A percentile compares a stretch with the other conserved stretches of the same genome.
These are phyloP conservation scores for Clinocottus analis DNA, from an alignment of 2,113 vertebrate genomes.

Conservation along the genomic window DNA sequence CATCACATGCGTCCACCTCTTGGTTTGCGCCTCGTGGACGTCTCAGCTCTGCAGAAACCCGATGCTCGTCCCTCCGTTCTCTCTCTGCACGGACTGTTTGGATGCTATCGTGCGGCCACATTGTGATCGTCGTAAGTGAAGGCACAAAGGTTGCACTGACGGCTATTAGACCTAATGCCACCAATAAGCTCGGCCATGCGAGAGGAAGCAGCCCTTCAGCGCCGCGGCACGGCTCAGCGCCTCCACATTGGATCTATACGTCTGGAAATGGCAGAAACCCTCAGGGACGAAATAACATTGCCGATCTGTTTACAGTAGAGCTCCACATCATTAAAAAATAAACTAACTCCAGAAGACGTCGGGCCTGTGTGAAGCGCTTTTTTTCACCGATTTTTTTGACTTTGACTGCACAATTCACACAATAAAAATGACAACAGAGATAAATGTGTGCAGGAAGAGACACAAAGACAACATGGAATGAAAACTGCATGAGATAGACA, in stretches of 20 bases:
- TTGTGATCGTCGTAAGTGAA: slow-evolving; percentile 69
- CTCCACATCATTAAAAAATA: slow-evolving; percentile 40
- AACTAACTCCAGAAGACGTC: slow-evolving; percentile 23
- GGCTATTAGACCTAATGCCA: slow-evolving; percentile 72
- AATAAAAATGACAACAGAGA: too few species aligned
- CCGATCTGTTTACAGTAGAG: slow-evolving; percentile 61
- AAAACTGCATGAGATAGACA: too few species aligned
- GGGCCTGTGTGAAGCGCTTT: slow-evolving; percentile 40
- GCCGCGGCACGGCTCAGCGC: slow-evolving; percentile 67
- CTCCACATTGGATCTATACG: slow-evolving; percentile 63
- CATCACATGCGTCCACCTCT: neutral
- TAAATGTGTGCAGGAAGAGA: too few species aligned
- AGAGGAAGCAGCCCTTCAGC: slow-evolving; percentile 70
- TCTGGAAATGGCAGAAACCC: slow-evolving; percentile 68
- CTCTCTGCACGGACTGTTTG: slow-evolving; percentile 53
- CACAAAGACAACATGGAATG: too few species aligned
- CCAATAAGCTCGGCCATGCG: slow-evolving; percentile 78
- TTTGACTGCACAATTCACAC: too few species aligned
- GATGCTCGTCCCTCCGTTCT: slow-evolving; percentile 37
- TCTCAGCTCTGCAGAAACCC: slow-evolving; percentile 11
- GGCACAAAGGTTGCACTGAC: slow-evolving; percentile 69
- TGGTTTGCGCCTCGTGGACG: slow-evolving; percentile 24
- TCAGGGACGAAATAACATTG: slow-evolving; percentile 64
- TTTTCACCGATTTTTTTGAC: too few species aligned
- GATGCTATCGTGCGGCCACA: slow-evolving; percentile 63